Evolutionary conservation across 2,797 vertebrate genomes (phyloP).

Genomic region (Onychomys arenicola): DNA sequence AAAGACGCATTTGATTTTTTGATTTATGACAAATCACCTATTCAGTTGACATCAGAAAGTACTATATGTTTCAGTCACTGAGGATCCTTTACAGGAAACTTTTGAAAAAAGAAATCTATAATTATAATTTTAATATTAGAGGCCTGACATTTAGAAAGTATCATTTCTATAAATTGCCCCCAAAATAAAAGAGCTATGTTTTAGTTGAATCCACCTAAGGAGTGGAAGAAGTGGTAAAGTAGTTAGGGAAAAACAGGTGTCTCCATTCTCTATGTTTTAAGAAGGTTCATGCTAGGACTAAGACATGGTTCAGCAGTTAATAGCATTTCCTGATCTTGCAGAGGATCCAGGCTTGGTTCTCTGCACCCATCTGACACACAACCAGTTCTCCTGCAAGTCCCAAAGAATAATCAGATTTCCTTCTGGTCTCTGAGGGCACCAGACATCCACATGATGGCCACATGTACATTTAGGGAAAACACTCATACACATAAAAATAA

Average conservation of each 20-base stretch:
- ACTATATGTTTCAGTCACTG: background rate
- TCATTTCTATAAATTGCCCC: background rate
- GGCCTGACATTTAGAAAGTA: background rate
- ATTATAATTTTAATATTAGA: constrained; percentile 1
- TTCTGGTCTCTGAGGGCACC: background rate
- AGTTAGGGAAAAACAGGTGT: background rate
- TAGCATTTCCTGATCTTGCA: background rate
- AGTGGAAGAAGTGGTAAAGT: background rate
- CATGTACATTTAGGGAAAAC: background rate
- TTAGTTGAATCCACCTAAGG: background rate
- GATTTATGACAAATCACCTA: background rate
- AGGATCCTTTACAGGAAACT: constrained; percentile 70
- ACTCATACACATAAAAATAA: background rate
- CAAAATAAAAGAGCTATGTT: background rate
- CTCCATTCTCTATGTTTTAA: background rate
- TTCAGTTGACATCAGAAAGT: background rate
- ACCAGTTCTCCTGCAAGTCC: background rate
- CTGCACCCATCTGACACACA: background rate
- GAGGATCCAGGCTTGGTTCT: background rate
- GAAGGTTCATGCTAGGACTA: background rate
- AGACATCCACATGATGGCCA: background rate
- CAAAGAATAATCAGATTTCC: background rate
- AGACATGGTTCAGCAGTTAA: background rate
- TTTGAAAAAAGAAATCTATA: background rate
- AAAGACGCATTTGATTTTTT: background rate